Evolutionary conservation across 2,888 invertebrate genomes (phyloP).

Genomic region (Gisinianus flammeolus): DNA sequence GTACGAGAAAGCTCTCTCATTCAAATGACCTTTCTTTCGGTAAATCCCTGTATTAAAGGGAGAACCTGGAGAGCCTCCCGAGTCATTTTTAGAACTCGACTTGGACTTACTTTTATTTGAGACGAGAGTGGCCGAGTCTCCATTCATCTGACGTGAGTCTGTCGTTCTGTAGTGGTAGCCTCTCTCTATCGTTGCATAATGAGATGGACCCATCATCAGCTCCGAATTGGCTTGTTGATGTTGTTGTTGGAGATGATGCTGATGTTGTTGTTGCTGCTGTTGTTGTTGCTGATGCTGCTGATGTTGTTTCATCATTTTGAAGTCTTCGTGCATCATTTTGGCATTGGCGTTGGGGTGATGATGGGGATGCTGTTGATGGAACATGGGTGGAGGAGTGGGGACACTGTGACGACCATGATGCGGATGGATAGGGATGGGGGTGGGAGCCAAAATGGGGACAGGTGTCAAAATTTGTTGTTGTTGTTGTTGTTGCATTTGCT

Average conservation of each 20-base stretch:
- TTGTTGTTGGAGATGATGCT: slow-evolving; percentile 33
- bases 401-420: slow-evolving; percentile 59
- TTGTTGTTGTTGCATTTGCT: slow-evolving; percentile 19
- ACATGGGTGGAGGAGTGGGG: slow-evolving; percentile 61
- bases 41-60: slow-evolving; percentile 84
- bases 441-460: slow-evolving; percentile 57
- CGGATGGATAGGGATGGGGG: slow-evolving; percentile 58
- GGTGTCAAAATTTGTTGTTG: slow-evolving; percentile 50
- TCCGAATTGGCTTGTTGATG: neutral
- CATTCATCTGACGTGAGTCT: slow-evolving; percentile 47
- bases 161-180: slow-evolving; percentile 56
- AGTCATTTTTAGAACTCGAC: slow-evolving; percentile 53
- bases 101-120: slow-evolving; percentile 58
- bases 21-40: slow-evolving; percentile 86
- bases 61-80: slow-evolving; percentile 61
- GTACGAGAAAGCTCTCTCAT: slow-evolving; percentile 91
- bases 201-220: slow-evolving; percentile 41
- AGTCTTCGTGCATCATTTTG: slow-evolving; percentile 54
- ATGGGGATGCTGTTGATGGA: slow-evolving; percentile 54
- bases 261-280: slow-evolving; percentile 55
- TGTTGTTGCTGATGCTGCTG: slow-evolving; percentile 47
- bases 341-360: slow-evolving; percentile 56
- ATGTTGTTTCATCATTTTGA: slow-evolving; percentile 61
- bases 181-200: slow-evolving; percentile 58
- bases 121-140: slow-evolving; percentile 55